These are phyloP conservation scores for Plusia festucae DNA, from an alignment of 2,888 invertebrate species.

Conservation along the genomic window DNA sequence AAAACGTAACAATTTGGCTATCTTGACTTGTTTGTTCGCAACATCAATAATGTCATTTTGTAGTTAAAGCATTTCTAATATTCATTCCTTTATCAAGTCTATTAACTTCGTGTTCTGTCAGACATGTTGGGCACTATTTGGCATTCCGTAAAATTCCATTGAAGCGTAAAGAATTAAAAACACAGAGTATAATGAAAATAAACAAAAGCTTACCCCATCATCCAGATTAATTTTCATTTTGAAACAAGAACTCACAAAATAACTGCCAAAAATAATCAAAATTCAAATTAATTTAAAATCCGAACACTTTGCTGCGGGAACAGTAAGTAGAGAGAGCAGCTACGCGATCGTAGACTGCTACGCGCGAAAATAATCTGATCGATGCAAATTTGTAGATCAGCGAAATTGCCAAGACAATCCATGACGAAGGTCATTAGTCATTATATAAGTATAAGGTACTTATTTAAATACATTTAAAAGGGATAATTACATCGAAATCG, in stretches of 20 bases:
- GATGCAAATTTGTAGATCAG: conserved; percentile 30
- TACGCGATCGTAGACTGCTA: conserved; percentile 38
- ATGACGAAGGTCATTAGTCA: conserved; percentile 50
- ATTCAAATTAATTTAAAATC: conserved; percentile 34
- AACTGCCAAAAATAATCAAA: not conserved
- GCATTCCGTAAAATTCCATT: too few relatives aligned
- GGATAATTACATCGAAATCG: conserved; percentile 44
- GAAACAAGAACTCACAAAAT: conserved; percentile 11
- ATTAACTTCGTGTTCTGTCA: too few relatives aligned
- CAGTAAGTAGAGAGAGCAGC: conserved; percentile 6
- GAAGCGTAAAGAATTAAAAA: too few relatives aligned
- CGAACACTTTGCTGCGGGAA: conserved; percentile 31
- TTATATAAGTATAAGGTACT: conserved; percentile 17
- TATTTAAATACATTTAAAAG: conserved; percentile 33
- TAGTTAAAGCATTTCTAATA: too few relatives aligned
- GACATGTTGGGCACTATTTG: too few relatives aligned
- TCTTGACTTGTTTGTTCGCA: too few relatives aligned
- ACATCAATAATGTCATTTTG: too few relatives aligned
- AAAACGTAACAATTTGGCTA: too few relatives aligned
- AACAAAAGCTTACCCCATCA: conserved; percentile 51
- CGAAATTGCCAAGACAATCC: conserved; percentile 45
- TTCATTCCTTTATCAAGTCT: too few relatives aligned
- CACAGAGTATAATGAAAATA: not conserved
- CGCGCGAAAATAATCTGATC: conserved; percentile 42
- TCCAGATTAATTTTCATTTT: conserved; percentile 55